Percentiles rank a stretch among this genome's conserved stretches.
Conservation (phyloP, 2,113 vertebrate species). For the Neogobius melanostomus region DNA sequence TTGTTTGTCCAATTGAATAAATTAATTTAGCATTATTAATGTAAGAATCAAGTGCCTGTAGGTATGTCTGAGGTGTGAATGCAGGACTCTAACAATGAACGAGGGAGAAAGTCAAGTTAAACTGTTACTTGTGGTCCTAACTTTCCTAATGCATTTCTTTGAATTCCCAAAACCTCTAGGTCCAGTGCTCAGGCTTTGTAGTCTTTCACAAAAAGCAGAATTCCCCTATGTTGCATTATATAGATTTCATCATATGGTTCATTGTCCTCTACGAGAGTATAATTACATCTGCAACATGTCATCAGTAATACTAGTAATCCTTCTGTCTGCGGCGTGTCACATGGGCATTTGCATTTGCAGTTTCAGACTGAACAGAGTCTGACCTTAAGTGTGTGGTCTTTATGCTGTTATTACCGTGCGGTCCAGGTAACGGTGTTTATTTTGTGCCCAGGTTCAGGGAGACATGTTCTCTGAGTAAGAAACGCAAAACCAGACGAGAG, state of each 20-base stretch:
- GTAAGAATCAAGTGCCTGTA: too few relatives aligned
- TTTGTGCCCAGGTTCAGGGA: conserved; percentile 86
- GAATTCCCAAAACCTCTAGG: too few relatives aligned
- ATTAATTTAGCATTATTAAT: too few relatives aligned
- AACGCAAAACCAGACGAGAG: conserved; percentile 91
- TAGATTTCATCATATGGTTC: neutral
- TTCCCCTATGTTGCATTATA: neutral
- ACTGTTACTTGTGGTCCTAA: too few relatives aligned
- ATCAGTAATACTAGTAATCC: conserved; percentile 45
- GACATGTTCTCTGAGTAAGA: conserved; percentile 96
- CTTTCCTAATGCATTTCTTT: too few relatives aligned
- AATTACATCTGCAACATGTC: neutral
- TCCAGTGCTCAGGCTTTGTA: too few relatives aligned
- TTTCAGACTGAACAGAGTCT: neutral
- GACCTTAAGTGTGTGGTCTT: neutral
- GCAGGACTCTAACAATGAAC: too few relatives aligned
- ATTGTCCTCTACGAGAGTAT: conserved; percentile 38
- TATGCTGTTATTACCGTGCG: neutral
- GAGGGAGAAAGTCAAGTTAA: too few relatives aligned
- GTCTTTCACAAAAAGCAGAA: neutral
- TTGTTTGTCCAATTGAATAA: too few relatives aligned
- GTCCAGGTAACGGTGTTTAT: neutral
- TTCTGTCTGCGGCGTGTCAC: neutral
- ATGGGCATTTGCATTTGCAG: neutral
- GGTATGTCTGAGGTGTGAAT: too few relatives aligned